Conservation (phyloP, 1,140 invertebrate species). For the Drosophila bocqueti region DNA sequence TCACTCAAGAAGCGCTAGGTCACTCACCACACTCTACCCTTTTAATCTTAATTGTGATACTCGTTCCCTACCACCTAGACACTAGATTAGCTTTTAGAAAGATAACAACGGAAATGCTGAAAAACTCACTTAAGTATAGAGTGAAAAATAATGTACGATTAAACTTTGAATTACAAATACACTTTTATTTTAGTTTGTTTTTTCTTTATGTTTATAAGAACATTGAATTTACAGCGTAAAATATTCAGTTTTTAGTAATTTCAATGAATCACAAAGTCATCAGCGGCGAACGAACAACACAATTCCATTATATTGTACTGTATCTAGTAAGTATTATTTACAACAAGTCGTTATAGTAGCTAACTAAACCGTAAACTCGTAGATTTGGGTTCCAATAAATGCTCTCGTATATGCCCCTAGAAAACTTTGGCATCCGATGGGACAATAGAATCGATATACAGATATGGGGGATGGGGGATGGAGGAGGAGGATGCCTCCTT, state of each 20-base stretch:
- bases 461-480: slow-evolving; percentile 23
- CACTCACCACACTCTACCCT: background rate
- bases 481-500: slow-evolving; percentile 14
- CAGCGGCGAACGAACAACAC: slow-evolving; percentile 48
- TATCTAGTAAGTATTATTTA: slow-evolving; percentile 43
- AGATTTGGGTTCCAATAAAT: slow-evolving; percentile 59
- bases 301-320: slow-evolving; percentile 46
- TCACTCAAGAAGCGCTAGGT: slow-evolving; percentile 69
- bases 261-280: slow-evolving; percentile 61
- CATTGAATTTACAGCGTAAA: slow-evolving; percentile 31
- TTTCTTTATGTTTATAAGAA: slow-evolving; percentile 19
- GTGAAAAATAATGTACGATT: slow-evolving; percentile 24
- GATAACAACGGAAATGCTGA: slow-evolving; percentile 45
- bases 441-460: slow-evolving; percentile 34
- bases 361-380: slow-evolving; percentile 60
- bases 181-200: slow-evolving; percentile 40
- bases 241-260: slow-evolving; percentile 38
- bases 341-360: slow-evolving; percentile 41
- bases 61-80: slow-evolving; percentile 21
- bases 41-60: slow-evolving; percentile 59
- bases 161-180: slow-evolving; percentile 46
- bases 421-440: slow-evolving; percentile 32
- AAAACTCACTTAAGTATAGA: slow-evolving; percentile 22
- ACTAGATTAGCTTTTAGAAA: slow-evolving; percentile 37
- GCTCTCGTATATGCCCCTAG: slow-evolving; percentile 58